Conservation (phyloP, 2,797 vertebrate species). For the Poecilia gillii region DNA sequence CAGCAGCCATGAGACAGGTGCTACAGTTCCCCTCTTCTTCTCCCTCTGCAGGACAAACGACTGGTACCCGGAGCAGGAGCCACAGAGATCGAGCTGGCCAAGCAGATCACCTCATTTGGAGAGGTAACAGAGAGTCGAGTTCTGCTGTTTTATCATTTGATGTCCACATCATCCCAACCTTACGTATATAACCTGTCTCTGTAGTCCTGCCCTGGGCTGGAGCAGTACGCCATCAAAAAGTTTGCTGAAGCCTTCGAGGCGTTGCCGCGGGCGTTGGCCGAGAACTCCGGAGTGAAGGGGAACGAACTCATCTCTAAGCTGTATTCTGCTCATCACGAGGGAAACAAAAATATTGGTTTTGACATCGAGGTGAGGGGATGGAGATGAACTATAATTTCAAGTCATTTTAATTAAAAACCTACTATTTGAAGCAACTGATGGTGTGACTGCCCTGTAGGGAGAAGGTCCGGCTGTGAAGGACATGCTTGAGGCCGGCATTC, state of each 20-base stretch:
- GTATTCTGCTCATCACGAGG: slow-evolving; percentile 94
- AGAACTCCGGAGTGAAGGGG: slow-evolving; percentile 95
- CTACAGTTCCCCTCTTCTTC: slow-evolving; percentile 30
- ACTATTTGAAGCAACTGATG: slow-evolving; percentile 1
- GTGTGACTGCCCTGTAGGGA: slow-evolving; percentile 75
- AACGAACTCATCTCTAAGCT: slow-evolving; percentile 96
- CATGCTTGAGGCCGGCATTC: slow-evolving; percentile 89
- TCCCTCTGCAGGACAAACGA: slow-evolving; percentile 87
- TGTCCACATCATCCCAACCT: background rate
- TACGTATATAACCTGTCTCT: background rate
- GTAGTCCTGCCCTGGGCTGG: slow-evolving; percentile 94
- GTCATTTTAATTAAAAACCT: background rate
- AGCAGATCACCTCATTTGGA: slow-evolving; percentile 93
- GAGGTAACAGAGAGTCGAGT: slow-evolving; percentile 81
- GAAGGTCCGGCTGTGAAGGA: slow-evolving; percentile 91
- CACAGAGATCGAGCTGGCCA: slow-evolving; percentile 96
- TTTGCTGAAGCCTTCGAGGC: slow-evolving; percentile 95
- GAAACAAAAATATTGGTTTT: slow-evolving; percentile 93
- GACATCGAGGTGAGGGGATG: slow-evolving; percentile 90
- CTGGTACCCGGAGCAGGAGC: slow-evolving; percentile 94
- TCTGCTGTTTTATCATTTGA: background rate
- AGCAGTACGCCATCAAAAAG: slow-evolving; percentile 98
- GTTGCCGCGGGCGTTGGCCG: slow-evolving; percentile 92
- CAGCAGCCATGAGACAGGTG: background rate
- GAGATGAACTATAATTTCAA: background rate